These are phyloP conservation scores for Melieria picta DNA, from an alignment of 2,888 invertebrate genomes.

Conservation along the genomic window DNA sequence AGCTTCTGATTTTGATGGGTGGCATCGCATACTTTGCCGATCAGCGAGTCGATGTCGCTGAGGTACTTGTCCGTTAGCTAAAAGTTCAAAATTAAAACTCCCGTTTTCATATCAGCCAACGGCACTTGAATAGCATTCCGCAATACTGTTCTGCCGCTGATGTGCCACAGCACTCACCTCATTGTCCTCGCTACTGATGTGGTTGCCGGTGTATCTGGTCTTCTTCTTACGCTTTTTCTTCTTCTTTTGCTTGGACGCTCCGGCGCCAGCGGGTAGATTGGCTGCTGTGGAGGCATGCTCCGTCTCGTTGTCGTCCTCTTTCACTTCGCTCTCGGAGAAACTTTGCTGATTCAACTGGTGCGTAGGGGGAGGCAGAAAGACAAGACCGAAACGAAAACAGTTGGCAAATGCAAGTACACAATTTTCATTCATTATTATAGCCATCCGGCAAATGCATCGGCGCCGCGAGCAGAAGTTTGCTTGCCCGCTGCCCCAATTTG, in stretches of 20 bases:
- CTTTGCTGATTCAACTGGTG: constrained; percentile 73
- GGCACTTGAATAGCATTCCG: background rate
- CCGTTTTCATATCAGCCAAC: background rate
- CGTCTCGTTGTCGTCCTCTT: constrained; percentile 75
- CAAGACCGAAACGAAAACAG: background rate
- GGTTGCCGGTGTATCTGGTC: constrained; percentile 67
- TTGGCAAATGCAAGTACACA: background rate
- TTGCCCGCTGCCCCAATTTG: too few species aligned
- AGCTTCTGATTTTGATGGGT: constrained; percentile 48
- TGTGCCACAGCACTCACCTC: constrained; percentile 65
- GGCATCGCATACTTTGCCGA: constrained; percentile 57
- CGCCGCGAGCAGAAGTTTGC: too few species aligned
- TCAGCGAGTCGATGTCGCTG: constrained; percentile 58
- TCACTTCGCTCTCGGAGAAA: constrained; percentile 76
- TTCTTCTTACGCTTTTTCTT: constrained; percentile 73
- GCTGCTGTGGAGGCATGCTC: constrained; percentile 70
- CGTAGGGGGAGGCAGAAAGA: constrained; percentile 1
- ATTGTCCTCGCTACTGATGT: constrained; percentile 73
- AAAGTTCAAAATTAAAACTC: background rate
- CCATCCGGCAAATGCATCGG: too few species aligned
- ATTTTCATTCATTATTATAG: background rate
- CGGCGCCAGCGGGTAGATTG: constrained; percentile 64
- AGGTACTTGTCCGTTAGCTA: constrained; percentile 60
- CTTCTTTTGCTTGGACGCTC: constrained; percentile 74
- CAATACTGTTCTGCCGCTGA: background rate